Base-by-base conservation (phyloP, 2,888 invertebrate genomes). In the Tetanocera ferruginea region DNA sequence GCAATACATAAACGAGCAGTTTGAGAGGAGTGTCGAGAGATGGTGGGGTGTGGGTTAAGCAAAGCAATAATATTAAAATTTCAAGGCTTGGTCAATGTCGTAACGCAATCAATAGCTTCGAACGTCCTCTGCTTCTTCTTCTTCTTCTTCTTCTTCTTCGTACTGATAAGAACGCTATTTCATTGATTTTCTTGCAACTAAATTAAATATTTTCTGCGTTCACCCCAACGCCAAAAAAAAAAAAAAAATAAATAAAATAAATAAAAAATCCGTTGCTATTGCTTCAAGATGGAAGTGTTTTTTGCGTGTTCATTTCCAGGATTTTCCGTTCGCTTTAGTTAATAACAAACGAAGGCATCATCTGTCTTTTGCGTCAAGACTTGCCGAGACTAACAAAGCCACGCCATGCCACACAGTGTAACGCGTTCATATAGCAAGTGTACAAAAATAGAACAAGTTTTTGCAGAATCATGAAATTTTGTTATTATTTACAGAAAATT, bases 291-390 rank as follows among this genome's bases (percentile, higher is more conserved):
- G 28, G 25, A 11, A 14, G 9, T 19, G 64, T 28, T 31, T n/a
- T n/a, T 31, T 64, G 64, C 64, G 49, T 34, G 76, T 31, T 55
- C 66, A 77, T 73, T 67, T 77, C 67, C 55, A 73, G 49, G 67
- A 67, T 72, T 72, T 23, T 73, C 66, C 37, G 67, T 70, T 69
- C 11, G 78, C 74, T 79, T 74, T 70, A 74, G 76, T 64, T 62
- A 69, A 79, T 79, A 79, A 79, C 76, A 79, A 79, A 79, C 77
- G 79, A 77, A 70, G 69, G 62, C 52, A 74, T 79, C 74, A 77
- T 79, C 74, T 74, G 67, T 77, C 76, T 79, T 76, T 34, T 34
- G 55, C 14, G 8, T 19, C 55, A 55, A 8, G 23, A 43, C 55
- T 8, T 51, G 62, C 31, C 51, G 49, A 62, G 57, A 28, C 23